These are phyloP conservation scores for Dusona sp. DNA, from an alignment of 2,888 invertebrate genomes.

Conservation along the genomic window DNA sequence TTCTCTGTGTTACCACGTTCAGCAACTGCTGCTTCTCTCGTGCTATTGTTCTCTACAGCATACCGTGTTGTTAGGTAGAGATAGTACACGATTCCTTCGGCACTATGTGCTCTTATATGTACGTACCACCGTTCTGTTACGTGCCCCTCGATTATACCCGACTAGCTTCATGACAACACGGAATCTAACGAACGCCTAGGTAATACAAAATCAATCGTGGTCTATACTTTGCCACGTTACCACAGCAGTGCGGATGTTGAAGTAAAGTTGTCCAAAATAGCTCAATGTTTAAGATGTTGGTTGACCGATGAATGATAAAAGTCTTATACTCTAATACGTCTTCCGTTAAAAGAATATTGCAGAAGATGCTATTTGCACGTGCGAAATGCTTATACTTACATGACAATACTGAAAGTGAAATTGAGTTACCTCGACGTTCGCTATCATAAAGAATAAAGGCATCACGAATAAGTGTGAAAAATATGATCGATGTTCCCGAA, in stretches of 20 bases:
- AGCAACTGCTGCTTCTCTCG: constrained; percentile 42
- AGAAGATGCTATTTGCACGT: background rate
- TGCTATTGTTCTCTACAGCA: constrained; percentile 46
- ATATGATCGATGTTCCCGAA: constrained; percentile 42
- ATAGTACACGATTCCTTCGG: constrained; percentile 65
- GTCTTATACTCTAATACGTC: background rate
- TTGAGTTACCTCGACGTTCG: background rate
- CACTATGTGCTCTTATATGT: constrained; percentile 49
- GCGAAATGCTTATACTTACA: background rate
- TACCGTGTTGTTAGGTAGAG: constrained; percentile 44
- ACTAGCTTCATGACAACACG: constrained; percentile 57
- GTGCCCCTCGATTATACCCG: constrained; percentile 50
- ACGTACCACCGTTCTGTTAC: constrained; percentile 54
- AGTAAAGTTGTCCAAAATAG: background rate
- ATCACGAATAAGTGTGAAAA: background rate
- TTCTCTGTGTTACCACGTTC: constrained; percentile 35
- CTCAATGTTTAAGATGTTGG: background rate
- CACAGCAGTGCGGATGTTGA: background rate
- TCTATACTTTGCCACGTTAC: constrained; percentile 10
- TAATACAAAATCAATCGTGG: constrained; percentile 53
- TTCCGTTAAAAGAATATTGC: background rate
- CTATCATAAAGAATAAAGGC: background rate
- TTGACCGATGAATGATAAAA: background rate
- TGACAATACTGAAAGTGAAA: background rate
- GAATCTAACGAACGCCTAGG: constrained; percentile 61